Conservation (phyloP, 2,113 vertebrate genomes). For the Spermophilus dauricus region DNA sequence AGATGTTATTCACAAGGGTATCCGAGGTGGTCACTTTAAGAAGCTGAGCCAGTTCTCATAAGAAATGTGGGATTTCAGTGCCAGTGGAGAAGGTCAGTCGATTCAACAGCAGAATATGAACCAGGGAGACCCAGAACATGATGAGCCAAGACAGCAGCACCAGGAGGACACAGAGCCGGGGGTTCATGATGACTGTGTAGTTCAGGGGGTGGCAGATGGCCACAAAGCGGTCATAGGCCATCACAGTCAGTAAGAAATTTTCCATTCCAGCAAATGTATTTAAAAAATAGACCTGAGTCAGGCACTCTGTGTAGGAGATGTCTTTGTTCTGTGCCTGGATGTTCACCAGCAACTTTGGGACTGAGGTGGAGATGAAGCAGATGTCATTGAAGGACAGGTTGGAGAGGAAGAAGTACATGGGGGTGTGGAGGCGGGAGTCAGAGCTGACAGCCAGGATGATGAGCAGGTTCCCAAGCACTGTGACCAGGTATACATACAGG, state of each 20-base stretch:
- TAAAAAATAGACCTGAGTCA: constrained; percentile 66
- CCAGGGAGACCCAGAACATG: neutral
- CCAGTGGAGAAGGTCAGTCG: constrained; percentile 53
- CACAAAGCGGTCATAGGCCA: neutral
- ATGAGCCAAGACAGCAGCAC: constrained; percentile 34
- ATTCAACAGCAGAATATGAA: constrained; percentile 55
- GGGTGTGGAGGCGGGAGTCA: neutral
- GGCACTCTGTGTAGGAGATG: constrained; percentile 57
- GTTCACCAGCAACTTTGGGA: constrained; percentile 56
- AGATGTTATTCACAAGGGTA: constrained; percentile 26
- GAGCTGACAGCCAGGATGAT: neutral
- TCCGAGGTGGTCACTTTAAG: constrained; percentile 65
- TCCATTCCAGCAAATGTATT: constrained; percentile 67
- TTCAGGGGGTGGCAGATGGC: neutral
- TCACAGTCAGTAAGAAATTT: constrained; percentile 28
- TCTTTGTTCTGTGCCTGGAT: constrained; percentile 23
- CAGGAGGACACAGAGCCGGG: constrained; percentile 1
- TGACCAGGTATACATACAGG: neutral
- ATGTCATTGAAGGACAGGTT: neutral
- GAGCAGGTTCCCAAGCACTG: neutral
- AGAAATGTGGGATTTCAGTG: constrained; percentile 67
- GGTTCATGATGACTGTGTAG: constrained; percentile 20
- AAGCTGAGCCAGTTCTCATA: constrained; percentile 70
- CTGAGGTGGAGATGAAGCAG: neutral
- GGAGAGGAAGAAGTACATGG: neutral